Base-by-base conservation (phyloP, 2,888 invertebrate species). In the Catocala sponsa region DNA sequence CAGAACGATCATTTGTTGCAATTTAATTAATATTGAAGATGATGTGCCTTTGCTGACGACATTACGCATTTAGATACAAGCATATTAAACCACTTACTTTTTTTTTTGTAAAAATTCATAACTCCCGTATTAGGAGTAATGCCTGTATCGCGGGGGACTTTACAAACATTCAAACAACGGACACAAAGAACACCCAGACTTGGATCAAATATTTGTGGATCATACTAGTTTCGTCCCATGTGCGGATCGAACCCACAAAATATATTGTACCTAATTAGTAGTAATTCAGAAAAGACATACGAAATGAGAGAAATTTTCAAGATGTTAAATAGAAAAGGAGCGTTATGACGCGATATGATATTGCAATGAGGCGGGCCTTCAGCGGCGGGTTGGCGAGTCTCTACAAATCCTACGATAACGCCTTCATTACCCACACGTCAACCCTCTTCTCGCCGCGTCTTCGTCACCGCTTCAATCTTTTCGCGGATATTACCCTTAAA, bases 401-500 rank as follows among this genome's bases (percentile, higher is more conserved):
- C 83, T 78, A 86, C 89, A 88, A 90, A 91, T 90, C 86, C 85
- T 78, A 81, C 84, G 88, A 87, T 90, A 91, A 89, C 84, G 83
- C 87, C 90, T 91, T 91, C 91, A 93, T 93, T 92, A 91, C 90
- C 84, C 84, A 84, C 87, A 89, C 84, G 92, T 93, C 93, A 90
- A 92, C 93, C 93, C 93, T 92, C 91, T 85, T 94, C 92, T 86
- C 76, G 79, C 60, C 75, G 72, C 85, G 86, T 91, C 89, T 88
- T 85, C 88, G 89, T 89, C 89, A 87, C 83, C 81, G 75, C 88
- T 88, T 88, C 91, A 91, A 92, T 92, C 91, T 92, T 90, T 91
- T 88, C 85, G 86, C 91, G 92, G 92, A 94, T 92, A 92, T 94
- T 92, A 92, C 89, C 80, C 88, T 87, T 85, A 90, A 92, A 90